Percentiles rank a stretch among this genome's conserved stretches.
These are phyloP conservation scores for Stegodyphus dumicola DNA, from an alignment of 1,140 invertebrate species.

Conservation along the genomic window DNA sequence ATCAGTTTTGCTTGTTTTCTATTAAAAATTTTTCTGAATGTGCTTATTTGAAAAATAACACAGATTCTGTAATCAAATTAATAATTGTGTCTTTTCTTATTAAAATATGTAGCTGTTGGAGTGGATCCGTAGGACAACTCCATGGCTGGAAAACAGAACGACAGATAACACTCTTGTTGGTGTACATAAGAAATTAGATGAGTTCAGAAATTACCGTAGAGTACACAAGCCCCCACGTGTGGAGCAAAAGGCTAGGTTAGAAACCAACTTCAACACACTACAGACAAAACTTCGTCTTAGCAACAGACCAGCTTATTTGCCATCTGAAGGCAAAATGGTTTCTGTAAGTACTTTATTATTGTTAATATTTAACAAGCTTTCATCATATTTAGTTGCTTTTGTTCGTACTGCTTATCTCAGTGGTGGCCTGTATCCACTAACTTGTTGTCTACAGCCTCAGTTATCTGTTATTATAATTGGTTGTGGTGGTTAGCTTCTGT, in stretches of 20 bases:
- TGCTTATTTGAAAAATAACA: not conserved
- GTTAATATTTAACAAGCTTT: not conserved
- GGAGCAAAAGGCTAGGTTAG: constrained; percentile 97
- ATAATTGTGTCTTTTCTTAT: constrained; percentile 1
- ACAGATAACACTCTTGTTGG: constrained; percentile 97
- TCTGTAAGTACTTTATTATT: constrained; percentile 75
- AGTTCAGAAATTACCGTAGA: constrained; percentile 97
- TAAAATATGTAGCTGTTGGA: constrained; percentile 81
- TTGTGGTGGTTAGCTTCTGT: too few relatives aligned
- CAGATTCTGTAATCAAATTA: not conserved
- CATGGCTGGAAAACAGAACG: constrained; percentile 96
- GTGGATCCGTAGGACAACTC: constrained; percentile 97
- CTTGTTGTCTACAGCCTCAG: too few relatives aligned
- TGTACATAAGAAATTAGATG: constrained; percentile 97
- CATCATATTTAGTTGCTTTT: too few relatives aligned
- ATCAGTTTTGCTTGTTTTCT: not conserved
- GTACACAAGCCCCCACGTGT: constrained; percentile 99
- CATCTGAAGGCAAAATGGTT: constrained; percentile 98
- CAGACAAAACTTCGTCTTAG: constrained; percentile 96
- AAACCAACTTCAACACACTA: constrained; percentile 98
- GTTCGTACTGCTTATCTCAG: too few relatives aligned
- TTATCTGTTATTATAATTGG: too few relatives aligned
- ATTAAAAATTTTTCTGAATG: not conserved
- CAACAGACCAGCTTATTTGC: constrained; percentile 98
- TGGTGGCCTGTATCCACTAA: too few relatives aligned